Base-by-base conservation (phyloP, 2,113 vertebrate genomes). In the Brachyistius frenatus region DNA sequence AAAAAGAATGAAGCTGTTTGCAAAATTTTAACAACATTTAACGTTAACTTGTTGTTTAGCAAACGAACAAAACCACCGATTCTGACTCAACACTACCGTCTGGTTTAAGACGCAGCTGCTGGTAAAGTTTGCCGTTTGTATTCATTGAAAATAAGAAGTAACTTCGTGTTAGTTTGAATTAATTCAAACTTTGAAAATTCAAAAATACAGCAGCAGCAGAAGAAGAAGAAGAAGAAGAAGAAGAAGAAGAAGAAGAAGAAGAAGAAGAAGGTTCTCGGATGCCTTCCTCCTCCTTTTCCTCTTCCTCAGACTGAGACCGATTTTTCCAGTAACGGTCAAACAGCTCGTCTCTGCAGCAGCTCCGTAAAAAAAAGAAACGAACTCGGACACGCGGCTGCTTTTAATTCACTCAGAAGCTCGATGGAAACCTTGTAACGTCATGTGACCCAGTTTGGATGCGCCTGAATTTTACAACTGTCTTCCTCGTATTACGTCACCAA, bases 401-500 rank as follows among this genome's bases (percentile, higher is more conserved):
- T 90, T 82, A 91, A 89, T 91, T 86, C 66, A 67, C 58, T 72
- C 62, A 66, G 80, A 76, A 83, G 72, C 11, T 49, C 67, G 80
- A 85, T 64, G 72, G 81, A 91, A 93, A 83, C 64, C 67, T 50
- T 61, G 76, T 86, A 88, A 89, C 87, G 82, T 87, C 83, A 93
- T 91, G 81, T 91, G 86, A 87, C 88, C 90, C 76, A 89, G 46
- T 90, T 90, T 67, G 35, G 50, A 73, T 77, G 71, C 53, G 76
- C 64, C 69, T 49, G 47, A 66, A 46, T 73, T 72, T 75, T 77
- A 87, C 70, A 50, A 60, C 69, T 0, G 66, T 67, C 72, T 65
- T 86, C 55, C 65, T 66, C 1, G n/a, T 67, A 83, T 89, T 84
- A 87, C 66, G 33, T 87, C 70, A 84, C 37, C 84, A 88, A 86